phyloP scores from a whole-genome alignment of 2,113 vertebrate species.

The Thunnus maccoyii region DNA sequence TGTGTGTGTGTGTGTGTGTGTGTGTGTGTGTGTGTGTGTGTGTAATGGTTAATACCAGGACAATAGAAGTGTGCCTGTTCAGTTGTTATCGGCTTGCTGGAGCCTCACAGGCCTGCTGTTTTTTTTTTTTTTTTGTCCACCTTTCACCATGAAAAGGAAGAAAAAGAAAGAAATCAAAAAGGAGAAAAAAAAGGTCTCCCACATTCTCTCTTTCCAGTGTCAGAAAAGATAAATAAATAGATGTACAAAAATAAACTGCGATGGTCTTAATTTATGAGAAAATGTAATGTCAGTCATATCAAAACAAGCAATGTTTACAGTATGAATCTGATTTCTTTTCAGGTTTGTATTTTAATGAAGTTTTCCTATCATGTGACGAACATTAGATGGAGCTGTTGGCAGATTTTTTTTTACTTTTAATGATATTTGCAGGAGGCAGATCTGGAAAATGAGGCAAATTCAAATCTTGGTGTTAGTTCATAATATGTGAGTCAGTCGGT shows the following conservation, averaged over 20 bases:
- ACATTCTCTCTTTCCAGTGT: conserved; percentile 2
- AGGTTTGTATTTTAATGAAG: not conserved
- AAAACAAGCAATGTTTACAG: no score
- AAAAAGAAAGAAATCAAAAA: conserved; percentile 32
- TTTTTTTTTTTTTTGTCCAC: conserved; percentile 5
- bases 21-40: conserved; percentile 20
- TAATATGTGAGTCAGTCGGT: no score
- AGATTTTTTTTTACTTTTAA: no score
- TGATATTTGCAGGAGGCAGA: no score
- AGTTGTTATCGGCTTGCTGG: conserved; percentile 68
- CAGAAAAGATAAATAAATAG: not conserved
- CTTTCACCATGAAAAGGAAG: conserved; percentile 50
- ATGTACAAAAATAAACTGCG: not conserved
- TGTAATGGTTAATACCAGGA: conserved; percentile 66
- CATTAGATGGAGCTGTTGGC: not conserved
- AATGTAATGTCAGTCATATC: not conserved
- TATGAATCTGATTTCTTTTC: not conserved
- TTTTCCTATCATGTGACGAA: not conserved
- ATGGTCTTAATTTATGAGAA: not conserved
- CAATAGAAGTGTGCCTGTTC: conserved; percentile 76
- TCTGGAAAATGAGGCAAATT: no score
- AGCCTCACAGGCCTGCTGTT: conserved; percentile 60
- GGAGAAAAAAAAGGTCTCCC: not conserved
- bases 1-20: conserved; percentile 27
- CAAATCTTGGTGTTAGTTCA: no score